A percentile compares a stretch with the other conserved stretches of the same genome.
Conservation (phyloP, 2,797 vertebrate species). For the Sparus aurata region DNA sequence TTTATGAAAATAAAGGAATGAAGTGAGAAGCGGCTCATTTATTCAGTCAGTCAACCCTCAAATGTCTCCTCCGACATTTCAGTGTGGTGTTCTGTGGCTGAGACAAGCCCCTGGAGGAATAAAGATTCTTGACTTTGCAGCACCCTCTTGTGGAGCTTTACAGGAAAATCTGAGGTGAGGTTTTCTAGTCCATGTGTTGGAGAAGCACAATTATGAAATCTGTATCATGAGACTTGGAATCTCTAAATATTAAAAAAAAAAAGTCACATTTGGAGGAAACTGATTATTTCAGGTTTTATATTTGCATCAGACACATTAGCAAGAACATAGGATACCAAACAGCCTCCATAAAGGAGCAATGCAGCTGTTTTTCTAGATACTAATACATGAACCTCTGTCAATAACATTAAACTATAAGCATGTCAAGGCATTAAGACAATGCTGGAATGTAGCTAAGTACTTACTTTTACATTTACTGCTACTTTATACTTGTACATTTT, state of each 20-base stretch:
- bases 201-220: background rate
- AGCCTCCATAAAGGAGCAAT: background rate
- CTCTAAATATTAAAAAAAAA: background rate
- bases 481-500: no score
- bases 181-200: background rate
- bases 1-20: conserved; percentile 95
- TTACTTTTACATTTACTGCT: no score
- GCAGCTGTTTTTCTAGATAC: background rate
- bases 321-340: background rate
- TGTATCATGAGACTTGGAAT: background rate
- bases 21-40: conserved; percentile 81
- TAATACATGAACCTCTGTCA: no score
- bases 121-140: conserved; percentile 24
- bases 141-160: conserved; percentile 64
- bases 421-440: no score
- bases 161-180: background rate
- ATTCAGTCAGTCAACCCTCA: conserved; percentile 16
- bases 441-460: no score
- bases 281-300: background rate
- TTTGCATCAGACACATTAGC: background rate
- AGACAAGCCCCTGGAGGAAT: background rate
- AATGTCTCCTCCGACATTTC: background rate
- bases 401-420: no score
- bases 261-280: background rate
- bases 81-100: background rate